Evolutionary conservation across 2,113 vertebrate species (phyloP), one percentile per base, ranked within the genome.

Genomic region (Trematocara zebra): DNA sequence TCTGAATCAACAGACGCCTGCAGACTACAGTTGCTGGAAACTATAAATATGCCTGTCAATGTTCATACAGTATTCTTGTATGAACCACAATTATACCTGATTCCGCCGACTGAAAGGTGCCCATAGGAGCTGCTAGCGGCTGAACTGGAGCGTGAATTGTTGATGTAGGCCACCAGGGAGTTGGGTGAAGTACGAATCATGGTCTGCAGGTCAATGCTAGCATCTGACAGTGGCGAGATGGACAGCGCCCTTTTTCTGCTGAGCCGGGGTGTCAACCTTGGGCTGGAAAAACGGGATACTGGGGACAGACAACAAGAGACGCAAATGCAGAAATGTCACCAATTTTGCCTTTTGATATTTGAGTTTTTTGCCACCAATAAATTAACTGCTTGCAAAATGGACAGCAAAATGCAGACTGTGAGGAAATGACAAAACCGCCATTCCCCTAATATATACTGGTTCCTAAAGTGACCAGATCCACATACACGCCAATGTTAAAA

Each of bases 121-220:
- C 99, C 99, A 0, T 99, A 99, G 81, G 99, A 99, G 88, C 98
- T 99, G 86, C 98, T 99, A 5, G 99, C 98, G 0, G 98, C 98
- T 0, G 99, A 99, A 92, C 98, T 99, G 96, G 98, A 98, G n/a
- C 98, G 97, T 1, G 98, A 99, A 92, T 99, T 99, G 96, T 99
- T 99, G 96, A 99, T 99, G 90, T 99, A 99, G 0, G 99, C 98
- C 91, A 99, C 98, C n/a, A 99, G 96, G 0, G 99, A 99, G 95
- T 98, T 99, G 83, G 98, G 99, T 1, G 98, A 99, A 37, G 99
- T 99, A 80, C 98, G 97, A 94, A 99, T 99, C 99, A 99, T 99
- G 3, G 98, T 98, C 96, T 99, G 99, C 72, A 99, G 96, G 95
- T 99, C 98, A 7, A 99, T 99, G 96, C 98, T 99, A 96, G 98